Conservation (phyloP, 2,888 invertebrate genomes). For the Oscheius onirici region DNA sequence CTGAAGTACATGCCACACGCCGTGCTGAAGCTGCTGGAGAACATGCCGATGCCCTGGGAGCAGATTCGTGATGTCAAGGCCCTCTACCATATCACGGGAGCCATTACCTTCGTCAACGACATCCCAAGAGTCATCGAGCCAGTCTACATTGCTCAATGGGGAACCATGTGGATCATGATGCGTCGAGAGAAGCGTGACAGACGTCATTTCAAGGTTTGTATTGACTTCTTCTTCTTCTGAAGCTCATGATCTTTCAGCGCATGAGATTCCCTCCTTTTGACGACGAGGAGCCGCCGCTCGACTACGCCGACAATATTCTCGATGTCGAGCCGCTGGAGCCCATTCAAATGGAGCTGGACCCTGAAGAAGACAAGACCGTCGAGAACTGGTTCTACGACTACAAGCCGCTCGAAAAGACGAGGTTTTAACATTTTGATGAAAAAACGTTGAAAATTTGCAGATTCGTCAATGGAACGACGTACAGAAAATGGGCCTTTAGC, state of each 20-base stretch:
- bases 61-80: slow-evolving; percentile 96
- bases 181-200: slow-evolving; percentile 94
- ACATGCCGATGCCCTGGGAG: slow-evolving; percentile 99
- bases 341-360: slow-evolving; percentile 91
- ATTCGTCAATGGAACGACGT: slow-evolving; percentile 93
- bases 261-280: slow-evolving; percentile 99
- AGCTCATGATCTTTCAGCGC: too few relatives aligned
- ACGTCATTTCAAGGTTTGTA: slow-evolving; percentile 86
- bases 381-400: slow-evolving; percentile 99
- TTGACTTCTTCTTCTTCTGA: too few relatives aligned
- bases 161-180: slow-evolving; percentile 99
- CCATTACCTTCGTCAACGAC: slow-evolving; percentile 99
- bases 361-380: slow-evolving; percentile 82
- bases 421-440: slow-evolving; percentile 74
- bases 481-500: slow-evolving; percentile 93
- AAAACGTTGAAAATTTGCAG: slow-evolving; percentile 72
- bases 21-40: slow-evolving; percentile 95
- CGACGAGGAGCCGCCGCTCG: slow-evolving; percentile 98
- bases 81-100: slow-evolving; percentile 97
- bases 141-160: slow-evolving; percentile 99
- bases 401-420: slow-evolving; percentile 90
- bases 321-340: slow-evolving; percentile 99
- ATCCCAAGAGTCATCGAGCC: slow-evolving; percentile 99
- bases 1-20: slow-evolving; percentile 99
- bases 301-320: slow-evolving; percentile 97